Evolutionary conservation across 2,113 vertebrate genomes (phyloP).

Genomic region (Ceyx margarethae): DNA sequence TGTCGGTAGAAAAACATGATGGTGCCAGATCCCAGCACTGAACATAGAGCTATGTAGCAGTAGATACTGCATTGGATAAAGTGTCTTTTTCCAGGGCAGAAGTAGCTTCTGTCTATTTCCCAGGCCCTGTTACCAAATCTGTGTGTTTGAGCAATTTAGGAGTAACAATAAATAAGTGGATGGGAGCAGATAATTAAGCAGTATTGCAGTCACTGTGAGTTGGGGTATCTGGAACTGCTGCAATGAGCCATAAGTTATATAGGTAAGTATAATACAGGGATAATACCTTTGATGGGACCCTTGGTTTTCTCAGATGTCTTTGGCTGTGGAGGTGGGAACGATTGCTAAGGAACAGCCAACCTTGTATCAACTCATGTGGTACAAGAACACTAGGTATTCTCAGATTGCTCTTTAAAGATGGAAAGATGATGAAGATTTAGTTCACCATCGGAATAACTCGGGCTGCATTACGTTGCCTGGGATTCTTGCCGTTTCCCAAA

Average conservation of each 20-base stretch:
- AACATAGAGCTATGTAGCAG: neutral
- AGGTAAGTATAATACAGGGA: neutral
- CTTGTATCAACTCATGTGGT: neutral
- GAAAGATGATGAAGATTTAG: neutral
- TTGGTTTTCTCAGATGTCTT: neutral
- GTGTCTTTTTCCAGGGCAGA: neutral
- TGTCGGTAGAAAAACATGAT: neutral
- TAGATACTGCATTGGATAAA: neutral
- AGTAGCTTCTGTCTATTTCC: neutral
- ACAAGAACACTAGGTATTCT: neutral
- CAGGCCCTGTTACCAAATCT: neutral
- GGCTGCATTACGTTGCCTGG: neutral
- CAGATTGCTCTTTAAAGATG: neutral
- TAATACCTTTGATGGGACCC: fast-evolving
- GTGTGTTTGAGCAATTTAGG: neutral
- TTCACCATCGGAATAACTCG: neutral
- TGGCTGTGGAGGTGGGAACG: neutral
- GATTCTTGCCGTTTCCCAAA: neutral
- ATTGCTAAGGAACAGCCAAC: neutral
- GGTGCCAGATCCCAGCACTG: neutral
- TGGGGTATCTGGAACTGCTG: neutral
- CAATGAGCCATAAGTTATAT: neutral
- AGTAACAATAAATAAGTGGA: neutral
- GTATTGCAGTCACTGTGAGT: neutral
- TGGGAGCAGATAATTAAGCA: neutral